Conservation (phyloP, 2,113 vertebrate genomes). For the Daphoenositta chrysoptera region DNA sequence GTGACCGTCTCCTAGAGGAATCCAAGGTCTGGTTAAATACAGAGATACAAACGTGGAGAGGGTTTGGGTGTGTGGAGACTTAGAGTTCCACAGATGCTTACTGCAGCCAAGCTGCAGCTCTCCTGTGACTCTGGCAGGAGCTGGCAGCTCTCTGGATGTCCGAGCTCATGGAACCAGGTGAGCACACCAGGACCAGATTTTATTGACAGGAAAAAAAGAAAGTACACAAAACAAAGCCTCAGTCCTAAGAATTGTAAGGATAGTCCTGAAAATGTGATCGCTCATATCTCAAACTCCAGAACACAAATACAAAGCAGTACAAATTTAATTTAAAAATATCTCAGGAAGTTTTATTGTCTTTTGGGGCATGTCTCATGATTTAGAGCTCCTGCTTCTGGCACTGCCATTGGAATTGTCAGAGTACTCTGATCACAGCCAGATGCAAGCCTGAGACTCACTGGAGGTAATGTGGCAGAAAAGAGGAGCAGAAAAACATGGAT, state of each 20-base stretch:
- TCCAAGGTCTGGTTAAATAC: neutral
- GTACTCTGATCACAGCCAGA: neutral
- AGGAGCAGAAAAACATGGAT: neutral
- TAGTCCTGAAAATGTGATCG: neutral
- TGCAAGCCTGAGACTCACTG: neutral
- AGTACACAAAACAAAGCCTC: neutral
- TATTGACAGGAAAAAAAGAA: neutral
- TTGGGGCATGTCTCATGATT: neutral
- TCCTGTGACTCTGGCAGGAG: neutral
- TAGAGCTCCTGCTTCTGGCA: neutral
- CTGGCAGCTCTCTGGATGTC: neutral
- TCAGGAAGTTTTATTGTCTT: neutral
- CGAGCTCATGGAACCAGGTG: neutral
- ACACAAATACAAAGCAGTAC: neutral
- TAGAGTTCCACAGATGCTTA: neutral
- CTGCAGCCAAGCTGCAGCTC: neutral
- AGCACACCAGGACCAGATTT: neutral
- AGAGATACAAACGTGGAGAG: fast-evolving
- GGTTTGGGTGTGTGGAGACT: neutral
- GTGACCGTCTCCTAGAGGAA: neutral
- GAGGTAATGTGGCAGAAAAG: neutral
- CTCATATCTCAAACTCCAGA: neutral
- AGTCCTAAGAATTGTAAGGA: neutral
- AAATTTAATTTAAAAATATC: neutral
- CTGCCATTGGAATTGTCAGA: neutral